Conservation (phyloP, 1,140 invertebrate species). For the Drosophila paulistorum region DNA sequence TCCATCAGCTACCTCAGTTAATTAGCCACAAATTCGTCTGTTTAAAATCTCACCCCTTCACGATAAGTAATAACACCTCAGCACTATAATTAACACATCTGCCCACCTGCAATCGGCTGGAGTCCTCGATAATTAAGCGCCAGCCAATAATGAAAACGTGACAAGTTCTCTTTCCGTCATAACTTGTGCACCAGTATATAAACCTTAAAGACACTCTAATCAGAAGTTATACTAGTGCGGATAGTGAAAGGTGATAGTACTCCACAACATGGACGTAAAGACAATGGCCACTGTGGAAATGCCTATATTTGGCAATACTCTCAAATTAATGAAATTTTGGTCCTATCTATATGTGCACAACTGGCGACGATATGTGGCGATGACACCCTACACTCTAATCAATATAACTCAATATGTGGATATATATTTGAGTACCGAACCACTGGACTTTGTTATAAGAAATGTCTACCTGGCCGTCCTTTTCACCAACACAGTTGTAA, state of each 20-base stretch:
- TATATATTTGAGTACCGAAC: conserved; percentile 68
- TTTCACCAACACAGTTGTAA: conserved; percentile 65
- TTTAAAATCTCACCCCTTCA: conserved; percentile 21
- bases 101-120: conserved; percentile 21
- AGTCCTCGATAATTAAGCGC: conserved; percentile 44
- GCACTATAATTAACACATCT: conserved; percentile 55
- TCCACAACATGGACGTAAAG: conserved; percentile 37
- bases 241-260: background rate
- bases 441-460: conserved; percentile 68
- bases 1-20: background rate
- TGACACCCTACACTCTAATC: conserved; percentile 59
- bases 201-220: background rate
- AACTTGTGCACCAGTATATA: conserved; percentile 1
- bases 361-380: conserved; percentile 69
- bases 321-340: conserved; percentile 75
- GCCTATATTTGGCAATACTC: conserved; percentile 60
- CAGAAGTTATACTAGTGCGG: conserved; percentile 17
- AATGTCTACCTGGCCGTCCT: conserved; percentile 70
- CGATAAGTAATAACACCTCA: conserved; percentile 46
- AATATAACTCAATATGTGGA: conserved; percentile 72
- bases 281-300: conserved; percentile 59
- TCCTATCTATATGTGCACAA: conserved; percentile 73
- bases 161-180: background rate
- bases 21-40: background rate
- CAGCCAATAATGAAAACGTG: conserved; percentile 45